Base-by-base conservation (phyloP, 2,797 vertebrate species). In the Huso huso region DNA sequence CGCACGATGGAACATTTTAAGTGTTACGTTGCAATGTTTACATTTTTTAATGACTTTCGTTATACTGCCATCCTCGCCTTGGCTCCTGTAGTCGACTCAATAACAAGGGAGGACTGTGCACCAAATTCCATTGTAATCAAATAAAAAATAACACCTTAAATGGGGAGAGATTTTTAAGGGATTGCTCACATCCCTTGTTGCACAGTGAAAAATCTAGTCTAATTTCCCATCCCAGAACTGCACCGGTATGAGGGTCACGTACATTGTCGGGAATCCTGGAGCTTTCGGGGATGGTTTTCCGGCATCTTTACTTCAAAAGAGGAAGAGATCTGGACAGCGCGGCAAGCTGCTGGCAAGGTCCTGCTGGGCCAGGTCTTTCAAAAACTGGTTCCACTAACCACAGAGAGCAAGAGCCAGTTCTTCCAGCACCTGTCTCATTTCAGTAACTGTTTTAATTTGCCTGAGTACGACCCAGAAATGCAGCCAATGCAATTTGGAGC, bases 241-340 rank as follows among this genome's bases (percentile, higher is more conserved):
- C 83, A 89, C 51, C 66, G 87, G 10, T 89, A 86, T 48, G 88
- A 89, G 67, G 84, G 76, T 51, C 13, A 73, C 65, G 77, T 88
- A 37, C 12, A 61, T 48, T 51, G 48, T 0, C 55, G 65, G 48
- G 0, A 11, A 8, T 18, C 8, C 12, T 2, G 13, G 49, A 51
- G 6, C 0, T 1, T 2, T 18, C 1, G 0, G 0, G 6, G 53
- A 6, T 0, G 15, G 8, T 0, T 1, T 6, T 0, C 0, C 8
- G 2, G 52, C 0, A 55, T 50, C 0, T 37, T 12, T 0, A 67
- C 1, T 10, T 0, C 50, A 0, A 73, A 49, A 0, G 60, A 49
- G 4, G 48, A 11, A 1, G 64, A 68, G 7, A 12, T 81, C 8
- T 68, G 18, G 0, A 59, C 79, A 0, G 1, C 57, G 7, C 87